These are phyloP conservation scores for Cryptophagus acutangulus DNA, from an alignment of 2,888 invertebrate genomes.

Conservation along the genomic window DNA sequence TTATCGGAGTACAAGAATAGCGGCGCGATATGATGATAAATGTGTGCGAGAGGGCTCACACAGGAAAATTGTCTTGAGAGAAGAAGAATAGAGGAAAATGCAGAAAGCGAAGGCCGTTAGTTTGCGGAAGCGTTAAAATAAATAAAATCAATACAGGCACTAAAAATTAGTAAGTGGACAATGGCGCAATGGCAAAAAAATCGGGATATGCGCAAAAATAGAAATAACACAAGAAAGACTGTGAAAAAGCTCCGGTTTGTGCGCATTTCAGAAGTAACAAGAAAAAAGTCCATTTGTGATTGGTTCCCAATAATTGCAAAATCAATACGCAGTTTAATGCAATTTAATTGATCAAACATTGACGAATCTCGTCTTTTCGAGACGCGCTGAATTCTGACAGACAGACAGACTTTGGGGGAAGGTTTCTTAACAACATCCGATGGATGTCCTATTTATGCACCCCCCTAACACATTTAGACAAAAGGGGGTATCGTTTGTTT, in stretches of 20 bases:
- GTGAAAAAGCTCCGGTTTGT: constrained; percentile 42
- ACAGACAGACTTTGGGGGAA: too few relatives aligned
- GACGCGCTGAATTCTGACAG: too few relatives aligned
- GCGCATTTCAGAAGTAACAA: constrained; percentile 40
- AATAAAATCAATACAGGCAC: constrained; percentile 48
- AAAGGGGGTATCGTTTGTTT: too few relatives aligned
- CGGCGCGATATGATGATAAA: too few relatives aligned
- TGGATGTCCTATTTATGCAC: too few relatives aligned
- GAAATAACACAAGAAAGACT: constrained; percentile 41
- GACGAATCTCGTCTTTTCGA: constrained; percentile 26
- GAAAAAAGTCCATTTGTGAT: constrained; percentile 49
- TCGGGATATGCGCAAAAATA: constrained; percentile 47
- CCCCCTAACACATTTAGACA: too few relatives aligned
- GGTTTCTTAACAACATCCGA: too few relatives aligned
- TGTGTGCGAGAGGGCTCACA: too few relatives aligned
- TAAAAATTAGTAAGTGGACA: constrained; percentile 50
- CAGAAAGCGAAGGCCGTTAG: constrained; percentile 9
- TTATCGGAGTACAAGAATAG: too few relatives aligned
- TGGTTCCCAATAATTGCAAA: constrained; percentile 51
- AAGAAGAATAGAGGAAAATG: background rate
- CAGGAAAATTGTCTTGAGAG: background rate
- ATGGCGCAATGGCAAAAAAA: constrained; percentile 50
- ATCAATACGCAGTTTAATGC: constrained; percentile 47
- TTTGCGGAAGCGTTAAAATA: constrained; percentile 35
- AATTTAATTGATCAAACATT: constrained; percentile 46